Base-by-base conservation (phyloP, 1,140 invertebrate species). In the Monochamus saltuarius region DNA sequence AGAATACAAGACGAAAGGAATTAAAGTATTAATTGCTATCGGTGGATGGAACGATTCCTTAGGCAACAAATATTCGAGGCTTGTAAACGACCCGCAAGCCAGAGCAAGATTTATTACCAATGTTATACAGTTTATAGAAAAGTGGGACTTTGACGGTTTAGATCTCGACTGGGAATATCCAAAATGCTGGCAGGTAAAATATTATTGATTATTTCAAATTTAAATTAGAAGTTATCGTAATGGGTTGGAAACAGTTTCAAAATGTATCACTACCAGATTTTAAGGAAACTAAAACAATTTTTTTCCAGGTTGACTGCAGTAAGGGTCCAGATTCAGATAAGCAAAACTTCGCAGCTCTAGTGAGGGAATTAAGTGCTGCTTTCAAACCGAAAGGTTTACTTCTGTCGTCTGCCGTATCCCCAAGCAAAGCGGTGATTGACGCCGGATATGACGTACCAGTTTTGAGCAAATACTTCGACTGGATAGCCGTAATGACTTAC, bases 401-500 rank as follows among this genome's bases (percentile, higher is more conserved):
- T 0, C 74, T 95, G 1, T 90, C 91, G 4, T 85, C 91, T 1
- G 91, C 91, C 1, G 91, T 94, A 0, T 94, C 91, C 0, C 91
- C 89, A 1, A 91, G 87, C 67, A 92, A 91, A 78, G 84, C 80
- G 8, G 89, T 92, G 8, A 87, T 92, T 39, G 87, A 90, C 75
- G 82, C 83, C 64, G 92, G 90, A 4, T 93, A 93, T 68, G 87
- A 92, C 68, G 85, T 92, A 0, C 85, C 88, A 1, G 74, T 79
- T 1, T 71, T 93, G 1, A 83, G 82, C 0, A 76, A 80, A n/a
- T 85, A 90, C 70, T 81, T 94, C 54, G 90, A 95, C 73, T 93
- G 90, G 87, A 93, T 96, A 64, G 85, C 91, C 2, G 84, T 95
- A 0, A 95, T 95, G 93, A 87, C 88, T 0, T 95, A 95, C 66